phyloP scores from a whole-genome alignment of 2,888 invertebrate genomes.

The Leptinotarsa juncta region DNA sequence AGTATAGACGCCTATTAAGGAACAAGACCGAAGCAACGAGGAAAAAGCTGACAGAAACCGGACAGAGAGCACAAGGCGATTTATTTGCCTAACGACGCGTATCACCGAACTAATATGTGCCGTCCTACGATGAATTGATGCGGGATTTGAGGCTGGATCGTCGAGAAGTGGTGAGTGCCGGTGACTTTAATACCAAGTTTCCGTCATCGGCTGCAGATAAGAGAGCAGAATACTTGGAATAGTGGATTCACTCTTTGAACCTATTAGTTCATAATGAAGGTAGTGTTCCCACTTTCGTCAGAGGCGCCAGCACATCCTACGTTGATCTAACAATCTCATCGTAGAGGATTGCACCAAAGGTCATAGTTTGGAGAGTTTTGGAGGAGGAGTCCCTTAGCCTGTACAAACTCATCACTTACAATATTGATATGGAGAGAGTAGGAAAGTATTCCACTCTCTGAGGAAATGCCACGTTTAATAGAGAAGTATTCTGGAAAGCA shows the following conservation, averaged over 20 bases:
- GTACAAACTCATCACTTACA: neutral
- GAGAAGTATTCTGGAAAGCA: neutral
- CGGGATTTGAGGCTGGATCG: neutral
- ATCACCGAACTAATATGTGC: neutral
- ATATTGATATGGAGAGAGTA: neutral
- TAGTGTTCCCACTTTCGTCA: neutral
- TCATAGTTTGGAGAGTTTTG: neutral
- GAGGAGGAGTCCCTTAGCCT: slow-evolving; percentile 19
- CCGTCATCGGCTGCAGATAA: neutral
- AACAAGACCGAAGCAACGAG: neutral
- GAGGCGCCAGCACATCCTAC: neutral
- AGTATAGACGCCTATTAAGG: neutral
- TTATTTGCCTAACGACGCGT: neutral
- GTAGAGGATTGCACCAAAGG: neutral
- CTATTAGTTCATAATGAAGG: neutral
- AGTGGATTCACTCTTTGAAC: neutral
- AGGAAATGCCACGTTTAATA: neutral
- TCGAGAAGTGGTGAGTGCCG: neutral
- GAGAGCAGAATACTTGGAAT: neutral
- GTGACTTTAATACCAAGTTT: slow-evolving; percentile 8
- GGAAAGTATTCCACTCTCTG: neutral
- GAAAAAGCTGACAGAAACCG: too few species aligned
- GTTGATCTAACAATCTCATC: neutral
- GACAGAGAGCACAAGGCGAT: neutral
- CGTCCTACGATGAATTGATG: neutral